A percentile compares a stretch with the other conserved stretches of the same genome.
Evolutionary conservation across 2,797 vertebrate genomes (phyloP).

Genomic region (Zenarchopterus dispar): DNA sequence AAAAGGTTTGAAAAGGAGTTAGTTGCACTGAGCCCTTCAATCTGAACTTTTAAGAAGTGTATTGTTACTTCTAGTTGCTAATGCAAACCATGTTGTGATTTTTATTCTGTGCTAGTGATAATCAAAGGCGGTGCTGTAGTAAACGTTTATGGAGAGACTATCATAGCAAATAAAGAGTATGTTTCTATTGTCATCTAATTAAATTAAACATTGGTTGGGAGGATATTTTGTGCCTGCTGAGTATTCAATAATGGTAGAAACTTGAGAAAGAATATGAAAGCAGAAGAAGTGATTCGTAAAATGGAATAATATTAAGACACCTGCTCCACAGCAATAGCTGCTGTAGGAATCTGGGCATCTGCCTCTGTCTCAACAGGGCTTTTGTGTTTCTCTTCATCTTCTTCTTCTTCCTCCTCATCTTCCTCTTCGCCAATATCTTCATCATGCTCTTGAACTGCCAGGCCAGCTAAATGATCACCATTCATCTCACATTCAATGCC

Average conservation of each 20-base stretch:
- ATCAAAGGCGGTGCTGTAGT: conserved; percentile 9
- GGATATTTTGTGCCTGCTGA: conserved; percentile 21
- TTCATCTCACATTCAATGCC: conserved; percentile 62
- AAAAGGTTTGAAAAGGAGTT: conserved; percentile 21
- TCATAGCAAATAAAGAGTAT: background rate
- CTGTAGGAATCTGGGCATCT: conserved; percentile 51
- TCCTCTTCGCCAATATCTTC: conserved; percentile 64
- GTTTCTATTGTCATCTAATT: conserved; percentile 1
- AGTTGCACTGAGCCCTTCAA: conserved; percentile 4
- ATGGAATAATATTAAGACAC: conserved; percentile 67
- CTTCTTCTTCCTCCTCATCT: conserved; percentile 51
- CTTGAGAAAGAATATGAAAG: conserved; percentile 15
- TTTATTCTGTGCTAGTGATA: conserved; percentile 8
- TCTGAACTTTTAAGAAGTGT: conserved; percentile 2
- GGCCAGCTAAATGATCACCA: conserved; percentile 53
- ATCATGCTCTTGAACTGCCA: conserved; percentile 69
- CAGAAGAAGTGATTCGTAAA: conserved; percentile 24
- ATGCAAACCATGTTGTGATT: conserved; percentile 1
- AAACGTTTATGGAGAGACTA: conserved; percentile 9
- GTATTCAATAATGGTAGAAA: conserved; percentile 25
- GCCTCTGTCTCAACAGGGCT: conserved; percentile 45
- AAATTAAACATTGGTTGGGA: conserved; percentile 19
- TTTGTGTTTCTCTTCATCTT: conserved; percentile 50
- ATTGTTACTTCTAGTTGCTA: conserved; percentile 9
- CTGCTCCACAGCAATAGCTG: conserved; percentile 68